phyloP scores from a whole-genome alignment of 2,888 invertebrate species.

The Macropis europaea region DNA sequence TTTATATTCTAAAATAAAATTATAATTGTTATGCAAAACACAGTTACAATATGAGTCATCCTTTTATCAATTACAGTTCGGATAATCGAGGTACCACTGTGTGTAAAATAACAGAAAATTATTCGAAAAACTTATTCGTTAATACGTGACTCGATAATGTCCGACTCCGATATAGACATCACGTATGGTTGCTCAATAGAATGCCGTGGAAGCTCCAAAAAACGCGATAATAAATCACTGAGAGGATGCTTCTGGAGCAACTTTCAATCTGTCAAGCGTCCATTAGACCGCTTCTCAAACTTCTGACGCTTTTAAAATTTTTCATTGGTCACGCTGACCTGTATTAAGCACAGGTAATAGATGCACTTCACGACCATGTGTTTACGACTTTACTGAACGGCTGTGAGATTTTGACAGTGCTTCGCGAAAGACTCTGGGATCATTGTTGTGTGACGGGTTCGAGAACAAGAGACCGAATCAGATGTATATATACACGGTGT shows the following conservation, averaged over 20 bases:
- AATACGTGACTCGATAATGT: too few species aligned
- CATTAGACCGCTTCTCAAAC: constrained; percentile 21
- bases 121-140: too few species aligned
- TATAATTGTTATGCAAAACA: too few species aligned
- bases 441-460: too few species aligned
- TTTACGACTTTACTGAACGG: constrained; percentile 41
- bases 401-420: not conserved
- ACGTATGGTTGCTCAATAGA: constrained; percentile 3
- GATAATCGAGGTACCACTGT: too few species aligned
- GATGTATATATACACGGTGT: too few species aligned
- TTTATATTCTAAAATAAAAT: too few species aligned
- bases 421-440: not conserved
- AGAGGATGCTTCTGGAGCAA: constrained; percentile 14
- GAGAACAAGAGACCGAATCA: too few species aligned
- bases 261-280: constrained; percentile 47
- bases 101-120: too few species aligned
- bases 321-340: not conserved
- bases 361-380: constrained; percentile 26
- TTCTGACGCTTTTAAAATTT: constrained; percentile 41
- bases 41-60: too few species aligned
- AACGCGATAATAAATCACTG: constrained; percentile 36
- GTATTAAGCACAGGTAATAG: constrained; percentile 19
- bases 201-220: constrained; percentile 18
- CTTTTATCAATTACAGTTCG: too few species aligned
- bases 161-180: not conserved